Percentiles rank a stretch among this genome's conserved stretches.
These are phyloP conservation scores for Chondrilla cf. caribensis DNA, from an alignment of 37 sponge, comb jelly and placozoan genomes.

Conservation along the genomic window DNA sequence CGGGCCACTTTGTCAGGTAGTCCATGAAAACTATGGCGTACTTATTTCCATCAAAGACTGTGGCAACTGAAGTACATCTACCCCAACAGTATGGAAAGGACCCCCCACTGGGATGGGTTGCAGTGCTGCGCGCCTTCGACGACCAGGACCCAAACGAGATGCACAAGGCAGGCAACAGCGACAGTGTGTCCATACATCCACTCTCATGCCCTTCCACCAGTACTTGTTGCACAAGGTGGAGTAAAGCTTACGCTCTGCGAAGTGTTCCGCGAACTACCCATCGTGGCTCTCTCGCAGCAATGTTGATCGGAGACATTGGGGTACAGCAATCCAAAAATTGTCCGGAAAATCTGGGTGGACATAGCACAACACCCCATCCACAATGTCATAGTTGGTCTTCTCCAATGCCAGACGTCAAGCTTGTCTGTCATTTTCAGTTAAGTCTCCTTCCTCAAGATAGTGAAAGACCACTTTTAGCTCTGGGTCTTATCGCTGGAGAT, in stretches of 20 bases:
- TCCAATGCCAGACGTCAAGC: background rate
- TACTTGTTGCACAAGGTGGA: conserved; percentile 21
- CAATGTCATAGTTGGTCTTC: conserved; percentile 13
- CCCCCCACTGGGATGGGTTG: conserved; percentile 48
- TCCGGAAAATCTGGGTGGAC: background rate
- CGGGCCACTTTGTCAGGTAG: too few relatives aligned
- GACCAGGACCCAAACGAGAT: conserved; percentile 18
- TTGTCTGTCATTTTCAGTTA: conserved; percentile 16
- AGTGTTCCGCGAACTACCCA: conserved; percentile 25
- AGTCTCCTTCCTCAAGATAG: background rate
- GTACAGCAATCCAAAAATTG: conserved; percentile 12
- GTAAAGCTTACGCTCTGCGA: conserved; percentile 2
- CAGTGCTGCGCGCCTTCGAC: conserved; percentile 7
- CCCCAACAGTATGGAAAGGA: conserved; percentile 45
- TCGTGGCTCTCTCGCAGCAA: conserved; percentile 16
- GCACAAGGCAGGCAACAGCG: conserved; percentile 41
- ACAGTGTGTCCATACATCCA: conserved; percentile 21
- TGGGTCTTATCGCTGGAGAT: background rate
- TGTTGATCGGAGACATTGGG: background rate
- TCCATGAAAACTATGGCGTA: too few relatives aligned
- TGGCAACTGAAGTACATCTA: conserved; percentile 52
- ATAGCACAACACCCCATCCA: conserved; percentile 11
- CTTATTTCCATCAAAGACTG: too few relatives aligned
- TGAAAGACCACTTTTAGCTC: background rate
- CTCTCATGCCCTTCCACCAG: conserved; percentile 55